Conservation (phyloP, 2,797 vertebrate species). For the Masticophis lateralis region DNA sequence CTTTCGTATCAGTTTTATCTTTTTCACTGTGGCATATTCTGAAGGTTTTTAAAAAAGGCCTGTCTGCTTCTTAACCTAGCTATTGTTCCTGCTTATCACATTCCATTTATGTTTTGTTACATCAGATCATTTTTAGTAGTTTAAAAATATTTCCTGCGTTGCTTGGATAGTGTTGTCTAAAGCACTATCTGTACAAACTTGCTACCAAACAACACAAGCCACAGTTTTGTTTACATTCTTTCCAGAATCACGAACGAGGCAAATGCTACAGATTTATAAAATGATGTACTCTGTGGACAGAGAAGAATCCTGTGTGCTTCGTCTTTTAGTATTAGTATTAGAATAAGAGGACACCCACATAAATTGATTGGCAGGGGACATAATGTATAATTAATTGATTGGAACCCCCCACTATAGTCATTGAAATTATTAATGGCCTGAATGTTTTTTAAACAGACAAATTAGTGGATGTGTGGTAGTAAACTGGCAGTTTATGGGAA, state of each 20-base stretch:
- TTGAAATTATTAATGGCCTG: neutral
- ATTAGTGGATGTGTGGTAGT: neutral
- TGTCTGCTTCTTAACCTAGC: neutral
- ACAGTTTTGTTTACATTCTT: neutral
- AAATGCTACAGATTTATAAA: neutral
- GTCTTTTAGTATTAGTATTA: neutral
- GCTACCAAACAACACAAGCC: neutral
- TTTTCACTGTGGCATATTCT: neutral
- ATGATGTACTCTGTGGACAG: neutral
- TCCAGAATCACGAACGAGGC: neutral
- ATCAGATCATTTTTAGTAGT: neutral
- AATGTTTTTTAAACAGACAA: neutral
- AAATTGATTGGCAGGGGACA: neutral
- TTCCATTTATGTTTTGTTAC: neutral
- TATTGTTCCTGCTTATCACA: neutral
- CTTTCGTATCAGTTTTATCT: neutral
- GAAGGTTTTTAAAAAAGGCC: neutral
- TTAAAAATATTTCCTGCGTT: neutral
- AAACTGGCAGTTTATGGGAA: neutral
- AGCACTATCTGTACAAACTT: neutral
- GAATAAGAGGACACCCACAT: neutral
- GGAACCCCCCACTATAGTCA: neutral
- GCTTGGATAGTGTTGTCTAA: neutral
- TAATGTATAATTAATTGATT: neutral
- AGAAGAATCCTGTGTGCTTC: neutral